Evolutionary conservation across 2,113 vertebrate species (phyloP).

Genomic region (Scartelaos histophorus): DNA sequence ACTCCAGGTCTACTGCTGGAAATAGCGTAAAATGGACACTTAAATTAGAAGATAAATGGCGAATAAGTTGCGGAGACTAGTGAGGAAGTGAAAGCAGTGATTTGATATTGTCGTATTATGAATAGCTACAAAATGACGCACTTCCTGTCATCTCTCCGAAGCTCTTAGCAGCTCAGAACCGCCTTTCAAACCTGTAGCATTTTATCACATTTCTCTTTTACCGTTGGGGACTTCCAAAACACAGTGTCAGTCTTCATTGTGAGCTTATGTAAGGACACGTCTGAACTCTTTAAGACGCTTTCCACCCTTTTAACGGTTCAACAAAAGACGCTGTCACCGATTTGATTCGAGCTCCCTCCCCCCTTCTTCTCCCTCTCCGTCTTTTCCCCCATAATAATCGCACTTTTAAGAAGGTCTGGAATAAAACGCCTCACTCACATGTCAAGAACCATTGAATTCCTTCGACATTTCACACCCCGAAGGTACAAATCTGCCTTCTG

Average conservation of each 20-base stretch:
- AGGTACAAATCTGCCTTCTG: not conserved
- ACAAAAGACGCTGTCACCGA: constrained; percentile 1
- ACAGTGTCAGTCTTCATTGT: not conserved
- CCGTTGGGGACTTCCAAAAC: constrained; percentile 1
- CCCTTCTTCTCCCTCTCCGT: not conserved
- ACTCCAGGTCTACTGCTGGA: too few species aligned
- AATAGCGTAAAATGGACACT: too few species aligned
- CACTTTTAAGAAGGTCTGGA: not conserved
- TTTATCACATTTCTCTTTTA: not conserved
- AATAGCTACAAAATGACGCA: not conserved
- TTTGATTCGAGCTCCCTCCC: not conserved
- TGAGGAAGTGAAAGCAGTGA: not conserved
- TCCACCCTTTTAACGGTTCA: not conserved
- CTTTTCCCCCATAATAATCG: not conserved
- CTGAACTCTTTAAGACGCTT: not conserved
- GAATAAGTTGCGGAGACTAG: too few species aligned
- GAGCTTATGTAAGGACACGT: not conserved
- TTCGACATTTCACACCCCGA: not conserved
- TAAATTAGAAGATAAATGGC: too few species aligned
- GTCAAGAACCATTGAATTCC: not conserved
- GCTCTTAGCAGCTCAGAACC: not conserved
- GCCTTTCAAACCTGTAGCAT: not conserved
- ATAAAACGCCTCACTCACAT: not conserved
- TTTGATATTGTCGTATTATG: not conserved
- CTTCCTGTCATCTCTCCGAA: not conserved